Evolutionary conservation across 2,113 vertebrate species (phyloP), one percentile per base, ranked within the genome.

Genomic region (Coracopsis vasa): DNA sequence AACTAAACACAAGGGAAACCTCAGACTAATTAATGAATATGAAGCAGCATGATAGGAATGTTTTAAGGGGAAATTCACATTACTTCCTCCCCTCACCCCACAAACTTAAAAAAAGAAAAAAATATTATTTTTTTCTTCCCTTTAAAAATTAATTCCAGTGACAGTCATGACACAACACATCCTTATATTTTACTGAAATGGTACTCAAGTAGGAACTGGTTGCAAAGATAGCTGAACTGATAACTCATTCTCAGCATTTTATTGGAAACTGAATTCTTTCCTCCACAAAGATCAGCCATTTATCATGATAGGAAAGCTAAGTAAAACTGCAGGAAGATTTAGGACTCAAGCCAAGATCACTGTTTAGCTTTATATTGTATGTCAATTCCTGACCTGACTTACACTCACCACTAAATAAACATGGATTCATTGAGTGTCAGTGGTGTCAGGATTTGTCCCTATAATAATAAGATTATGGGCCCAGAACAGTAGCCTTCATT

Each of bases 11-110:
- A 98, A 98, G 98, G 96, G 97, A 98, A 98, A 98, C 97, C 98
- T 98, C 97, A 98, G 97, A 97, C 98, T 99, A 98, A 98, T 98
- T 98, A 98, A 99, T 99, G 98, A 98, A 98, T 98, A 98, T 97
- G 98, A 97, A 98, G 97, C 97, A 93, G 95, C 96, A 97, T 94
- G 97, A 98, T 97, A 97, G 85, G 92, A 96, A 95, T 98, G 94
- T 92, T 98, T 97, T 94, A 95, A 96, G 83, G 56, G 44, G 67
- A 89, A 92, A 90, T 96, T 91, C 78, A 58, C 41, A 48, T 61
- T 64, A 75, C 9, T 3, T 16, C 8, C 19, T 20, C 19, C 25
- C 33, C 48, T 23, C 33, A 86, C 3, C 29, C 13, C 17, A 10
- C 9, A 13, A 62, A 47, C 6, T 58, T 79, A 29, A 75, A 92